Percentiles rank a stretch among this genome's conserved stretches.
These are phyloP conservation scores for Pogona vitticeps DNA, from an alignment of 2,113 vertebrate species.

Conservation along the genomic window DNA sequence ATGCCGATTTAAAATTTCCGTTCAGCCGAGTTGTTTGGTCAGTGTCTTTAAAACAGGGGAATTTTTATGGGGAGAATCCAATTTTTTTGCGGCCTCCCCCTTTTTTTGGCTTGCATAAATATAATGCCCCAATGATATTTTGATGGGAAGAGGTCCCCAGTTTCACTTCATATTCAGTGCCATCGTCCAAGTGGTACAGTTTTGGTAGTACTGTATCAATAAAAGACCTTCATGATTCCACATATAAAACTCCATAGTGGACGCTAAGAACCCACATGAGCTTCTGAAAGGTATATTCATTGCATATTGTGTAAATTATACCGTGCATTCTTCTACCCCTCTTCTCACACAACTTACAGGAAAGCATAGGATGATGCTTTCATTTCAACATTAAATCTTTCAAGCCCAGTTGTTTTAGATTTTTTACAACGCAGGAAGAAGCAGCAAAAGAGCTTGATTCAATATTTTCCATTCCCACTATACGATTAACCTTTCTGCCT, in stretches of 20 bases:
- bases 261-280: constrained; percentile 9
- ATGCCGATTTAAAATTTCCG: constrained; percentile 59
- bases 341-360: neutral
- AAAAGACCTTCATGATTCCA: constrained; percentile 31
- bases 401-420: constrained; percentile 45
- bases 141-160: constrained; percentile 33
- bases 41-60: constrained; percentile 44
- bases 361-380: constrained; percentile 53
- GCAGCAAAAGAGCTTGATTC: neutral
- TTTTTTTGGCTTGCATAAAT: constrained; percentile 16
- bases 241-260: constrained; percentile 40
- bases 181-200: constrained; percentile 9
- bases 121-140: constrained; percentile 54
- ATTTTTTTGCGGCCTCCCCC: neutral
- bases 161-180: constrained; percentile 33
- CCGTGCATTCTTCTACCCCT: neutral
- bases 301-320: constrained; percentile 4
- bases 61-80: constrained; percentile 32
- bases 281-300: constrained; percentile 29
- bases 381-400: constrained; percentile 30
- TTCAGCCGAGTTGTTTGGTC: constrained; percentile 64
- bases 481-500: constrained; percentile 19
- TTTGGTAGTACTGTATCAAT: constrained; percentile 54
- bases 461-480: constrained; percentile 29
- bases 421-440: neutral